Evolutionary conservation across 2,888 invertebrate species (phyloP), one percentile per base, ranked within the genome.

Genomic region (Cephus runcator): DNA sequence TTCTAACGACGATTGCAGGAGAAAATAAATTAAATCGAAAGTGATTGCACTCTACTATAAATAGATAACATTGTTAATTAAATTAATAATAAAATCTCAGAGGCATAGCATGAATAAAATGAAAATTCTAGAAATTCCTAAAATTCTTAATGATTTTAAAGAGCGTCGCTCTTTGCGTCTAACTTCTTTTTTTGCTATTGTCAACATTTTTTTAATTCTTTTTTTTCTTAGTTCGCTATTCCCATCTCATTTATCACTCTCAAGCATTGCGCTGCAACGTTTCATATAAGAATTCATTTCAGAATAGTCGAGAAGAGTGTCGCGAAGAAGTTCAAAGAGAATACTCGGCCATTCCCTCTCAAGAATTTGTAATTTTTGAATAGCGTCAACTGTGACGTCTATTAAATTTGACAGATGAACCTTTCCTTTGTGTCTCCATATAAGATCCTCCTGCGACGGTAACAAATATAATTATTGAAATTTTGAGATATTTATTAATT

Each of bases 261-360:
- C 85, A 68, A 91, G 85, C 76, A 85, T 86, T 76, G 90, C 88
- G 76, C 90, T 90, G 81, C 92, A 92, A 76, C 89, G 93, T 89
- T 96, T 96, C 92, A 97, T 95, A 89, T 97, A 97, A 78, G 93
- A 92, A 88, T 97, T 95, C 93, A 97, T 93, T 85, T 97, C 94
- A n/a, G 95, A 94, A 88, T 96, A 97, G 91, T 97, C 97, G 79
- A 94, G 93, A 79, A 97, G 92, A 23, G 96, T 95, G 84, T 96
- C 95, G 86, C 95, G 94, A 82, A 97, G 94, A 91, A 97, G 94
- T 88, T 96, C 96, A 73, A 95, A 93, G 83, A 97, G 93, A 87
- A 97, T 94, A 76, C 93, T 93, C 30, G 96, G 95, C 97, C 97
- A 97, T 86, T 95, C 93, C 73, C 94, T 92, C 86, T 97, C 96